Conservation (phyloP, 1,140 invertebrate species). For the Ceratosolen solmsi region DNA sequence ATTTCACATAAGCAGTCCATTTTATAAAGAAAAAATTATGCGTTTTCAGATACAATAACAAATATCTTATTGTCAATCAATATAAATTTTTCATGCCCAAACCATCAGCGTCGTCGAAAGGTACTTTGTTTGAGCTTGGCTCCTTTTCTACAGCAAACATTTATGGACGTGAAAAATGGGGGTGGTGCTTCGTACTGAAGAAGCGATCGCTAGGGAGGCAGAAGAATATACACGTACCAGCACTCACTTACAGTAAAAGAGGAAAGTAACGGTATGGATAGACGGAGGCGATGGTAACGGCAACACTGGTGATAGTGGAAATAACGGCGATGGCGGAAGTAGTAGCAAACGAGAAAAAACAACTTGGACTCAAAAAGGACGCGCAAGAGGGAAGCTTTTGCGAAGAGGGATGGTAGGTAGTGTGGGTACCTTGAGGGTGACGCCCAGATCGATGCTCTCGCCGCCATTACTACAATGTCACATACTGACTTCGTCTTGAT, state of each 20-base stretch:
- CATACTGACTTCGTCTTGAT: background rate
- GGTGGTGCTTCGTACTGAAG: no score
- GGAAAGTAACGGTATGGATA: slow-evolving; percentile 12
- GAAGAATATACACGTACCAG: background rate
- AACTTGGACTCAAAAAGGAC: slow-evolving; percentile 11
- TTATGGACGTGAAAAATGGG: no score
- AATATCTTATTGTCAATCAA: no score
- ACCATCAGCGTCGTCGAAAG: no score
- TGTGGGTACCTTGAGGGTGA: slow-evolving; percentile 65
- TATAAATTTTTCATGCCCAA: no score
- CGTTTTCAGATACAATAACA: no score
- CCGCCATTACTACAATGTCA: background rate
- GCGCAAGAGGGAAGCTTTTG: slow-evolving; percentile 23
- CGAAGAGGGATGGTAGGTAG: background rate
- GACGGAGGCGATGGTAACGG: background rate
- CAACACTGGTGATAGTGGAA: background rate
- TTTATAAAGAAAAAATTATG: no score
- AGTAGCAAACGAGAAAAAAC: background rate
- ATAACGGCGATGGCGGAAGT: background rate
- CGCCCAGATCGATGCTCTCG: slow-evolving; percentile 69
- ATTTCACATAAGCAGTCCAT: no score
- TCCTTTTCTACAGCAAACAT: no score
- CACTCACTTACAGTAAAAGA: background rate
- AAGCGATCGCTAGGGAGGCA: background rate
- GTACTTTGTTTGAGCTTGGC: no score